Base-by-base conservation (phyloP, 2,113 vertebrate species). In the Platycercus adscitus region DNA sequence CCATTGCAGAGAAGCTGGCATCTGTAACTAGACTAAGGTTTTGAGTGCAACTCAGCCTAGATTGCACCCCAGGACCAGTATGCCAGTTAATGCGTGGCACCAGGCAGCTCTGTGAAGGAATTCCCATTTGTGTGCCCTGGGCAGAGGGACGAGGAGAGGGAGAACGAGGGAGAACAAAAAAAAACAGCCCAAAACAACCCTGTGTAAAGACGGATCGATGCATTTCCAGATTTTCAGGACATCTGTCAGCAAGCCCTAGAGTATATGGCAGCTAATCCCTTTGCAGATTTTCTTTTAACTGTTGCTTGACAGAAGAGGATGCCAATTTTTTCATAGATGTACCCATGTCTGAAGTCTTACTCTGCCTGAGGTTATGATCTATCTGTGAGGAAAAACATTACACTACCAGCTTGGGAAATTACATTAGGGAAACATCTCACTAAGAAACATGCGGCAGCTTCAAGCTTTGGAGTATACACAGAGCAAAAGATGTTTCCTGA, bases 201-300 rank as follows among this genome's bases (percentile, higher is more conserved):
- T 64, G 76, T 82, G 81, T 92, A 96, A 96, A 96, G 95, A 96
- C 84, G 97, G 93, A 96, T 95, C 55, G 9, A 88, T 90, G 88
- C 83, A 89, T 92, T 97, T 97, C 90, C 97, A 97, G 96, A 97
- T 97, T 97, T 97, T 88, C 95, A 92, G 93, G 96, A 94, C 95
- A 97, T 97, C 97, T 97, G 96, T 95, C 95, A 96, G 79, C 94
- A 91, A 88, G 89, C 83, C 83, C 88, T 81, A 73, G 88, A 94
- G 78, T 91, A 39, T 86, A 93, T 91, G 89, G 60, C 85, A 91
- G 94, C 90, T 97, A 97, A 97, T 96, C 96, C 91, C 86, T 90
- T 78, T 72, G 88, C 96, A 96, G 95, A 96, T 96, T 97, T 97
- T 93, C 92, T 96, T 96, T 97, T 96, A 97, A 96, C 96, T 89